Evolutionary conservation across 23 tunicate species (phyloP), one percentile per base, ranked within the genome.

Genomic region (Halocynthia aurantium): DNA sequence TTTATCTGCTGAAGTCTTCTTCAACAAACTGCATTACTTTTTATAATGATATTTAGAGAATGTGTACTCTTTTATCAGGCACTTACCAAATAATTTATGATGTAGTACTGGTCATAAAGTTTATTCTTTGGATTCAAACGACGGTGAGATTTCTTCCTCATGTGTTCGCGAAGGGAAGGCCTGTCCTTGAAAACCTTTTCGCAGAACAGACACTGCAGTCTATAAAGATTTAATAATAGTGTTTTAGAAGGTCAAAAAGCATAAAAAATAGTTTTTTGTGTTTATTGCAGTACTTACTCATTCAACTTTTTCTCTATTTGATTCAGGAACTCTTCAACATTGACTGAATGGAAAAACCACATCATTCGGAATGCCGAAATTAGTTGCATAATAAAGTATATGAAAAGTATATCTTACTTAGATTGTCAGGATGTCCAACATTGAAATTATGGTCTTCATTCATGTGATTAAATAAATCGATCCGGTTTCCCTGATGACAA

Each of bases 361-460:
- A 60, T 15, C n/a, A 60, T 1, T 15, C 64, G 17, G 17, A 15
- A 1, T 60, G 17, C n/a, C 17, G n/a, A 15, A n/a, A 15, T 8
- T 10, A 63, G 22, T 63, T 63, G 22, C 44, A 31, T 21, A 9
- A 44, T 9, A 21, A 10, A 63, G 6, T 6, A 10, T 0, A 6
- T 10, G 5, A 63, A 40, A 10, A 73, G 6, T 40, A 8, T 73
- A 51, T 11, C 61, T 21, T 49, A 80, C 76, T 84, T 22, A 90
- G 81, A 66, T 94, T 94, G 51, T 94, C 88, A 52, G 99, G 99
- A 55, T 94, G 99, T 19, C 99, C 99, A 50, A 88, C 90, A 72
- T 88, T 88, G 61, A 94, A 94, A 51, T 82, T 84, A 60, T 94
- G 99, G 67, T 88, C 94, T 12, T 75, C 91, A 18, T 77, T 81